Percentiles rank a stretch among this genome's conserved stretches.
These are phyloP conservation scores for Melanotus villosus DNA, from an alignment of 2,888 invertebrate genomes.

Conservation along the genomic window DNA sequence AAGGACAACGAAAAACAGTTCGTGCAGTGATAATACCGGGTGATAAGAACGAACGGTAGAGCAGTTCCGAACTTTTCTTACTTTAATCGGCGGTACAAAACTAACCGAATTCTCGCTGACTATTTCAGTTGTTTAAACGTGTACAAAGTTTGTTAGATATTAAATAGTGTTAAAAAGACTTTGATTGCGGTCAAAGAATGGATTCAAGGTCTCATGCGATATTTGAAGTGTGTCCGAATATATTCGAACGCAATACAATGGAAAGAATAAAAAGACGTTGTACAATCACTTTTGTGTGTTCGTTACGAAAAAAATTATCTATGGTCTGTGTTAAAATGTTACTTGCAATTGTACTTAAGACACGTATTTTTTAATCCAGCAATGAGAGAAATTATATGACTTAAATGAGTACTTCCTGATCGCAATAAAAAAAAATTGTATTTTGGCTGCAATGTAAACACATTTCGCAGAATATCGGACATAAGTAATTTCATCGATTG, in stretches of 20 bases:
- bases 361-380: slow-evolving; percentile 39
- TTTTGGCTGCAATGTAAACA: slow-evolving; percentile 9
- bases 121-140: slow-evolving; percentile 44
- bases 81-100: slow-evolving; percentile 16
- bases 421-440: slow-evolving; percentile 28
- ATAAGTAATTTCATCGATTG: slow-evolving; percentile 22
- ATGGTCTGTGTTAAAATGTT: slow-evolving; percentile 42
- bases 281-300: slow-evolving; percentile 46
- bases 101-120: slow-evolving; percentile 33
- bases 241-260: slow-evolving; percentile 1
- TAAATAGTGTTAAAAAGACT: slow-evolving; percentile 43
- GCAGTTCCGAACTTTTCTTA: slow-evolving; percentile 20
- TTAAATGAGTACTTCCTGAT: slow-evolving; percentile 32
- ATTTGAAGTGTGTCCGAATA: slow-evolving; percentile 34
- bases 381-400: slow-evolving; percentile 24
- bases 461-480: slow-evolving; percentile 17
- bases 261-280: slow-evolving; percentile 37
- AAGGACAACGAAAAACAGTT: slow-evolving; percentile 56
- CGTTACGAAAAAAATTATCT: slow-evolving; percentile 41
- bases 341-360: slow-evolving; percentile 42
- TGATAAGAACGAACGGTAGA: slow-evolving; percentile 42
- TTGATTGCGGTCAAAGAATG: slow-evolving; percentile 31
- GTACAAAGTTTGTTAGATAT: slow-evolving; percentile 52
- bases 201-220: slow-evolving; percentile 43
- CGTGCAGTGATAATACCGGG: slow-evolving; percentile 56